These are phyloP conservation scores for Stomatorhinus ivindoensis DNA, from an alignment of 2,113 vertebrate species.

Conservation along the genomic window DNA sequence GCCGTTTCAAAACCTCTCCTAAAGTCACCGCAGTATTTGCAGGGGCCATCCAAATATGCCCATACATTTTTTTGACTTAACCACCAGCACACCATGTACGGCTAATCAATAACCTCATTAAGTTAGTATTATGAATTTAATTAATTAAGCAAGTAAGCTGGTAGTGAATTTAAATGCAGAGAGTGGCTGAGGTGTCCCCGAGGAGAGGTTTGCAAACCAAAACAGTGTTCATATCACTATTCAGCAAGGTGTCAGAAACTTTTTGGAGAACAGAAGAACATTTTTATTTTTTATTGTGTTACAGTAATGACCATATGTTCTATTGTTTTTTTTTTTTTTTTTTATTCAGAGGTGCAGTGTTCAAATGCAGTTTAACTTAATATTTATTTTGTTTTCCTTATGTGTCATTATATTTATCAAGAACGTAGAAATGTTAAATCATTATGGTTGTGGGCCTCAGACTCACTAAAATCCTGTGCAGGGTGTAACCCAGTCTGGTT, in stretches of 20 bases:
- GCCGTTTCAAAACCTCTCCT: not conserved
- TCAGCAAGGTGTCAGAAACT: not conserved
- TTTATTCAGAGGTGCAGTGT: not conserved
- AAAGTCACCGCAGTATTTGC: not conserved
- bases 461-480: not conserved
- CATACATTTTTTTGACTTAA: not conserved
- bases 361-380: not conserved
- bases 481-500: not conserved
- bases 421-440: not conserved
- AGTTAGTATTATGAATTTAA: not conserved
- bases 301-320: not conserved
- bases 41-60: not conserved
- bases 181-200: not conserved
- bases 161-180: not conserved
- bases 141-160: not conserved
- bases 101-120: not conserved
- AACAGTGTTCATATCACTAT: not conserved
- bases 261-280: not conserved
- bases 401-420: not conserved
- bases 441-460: not conserved
- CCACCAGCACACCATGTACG: not conserved
- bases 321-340: not conserved
- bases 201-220: not conserved
- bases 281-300: not conserved
- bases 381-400: not conserved